Conservation (phyloP, 2,113 vertebrate genomes). For the Zosterops borbonicus region DNA sequence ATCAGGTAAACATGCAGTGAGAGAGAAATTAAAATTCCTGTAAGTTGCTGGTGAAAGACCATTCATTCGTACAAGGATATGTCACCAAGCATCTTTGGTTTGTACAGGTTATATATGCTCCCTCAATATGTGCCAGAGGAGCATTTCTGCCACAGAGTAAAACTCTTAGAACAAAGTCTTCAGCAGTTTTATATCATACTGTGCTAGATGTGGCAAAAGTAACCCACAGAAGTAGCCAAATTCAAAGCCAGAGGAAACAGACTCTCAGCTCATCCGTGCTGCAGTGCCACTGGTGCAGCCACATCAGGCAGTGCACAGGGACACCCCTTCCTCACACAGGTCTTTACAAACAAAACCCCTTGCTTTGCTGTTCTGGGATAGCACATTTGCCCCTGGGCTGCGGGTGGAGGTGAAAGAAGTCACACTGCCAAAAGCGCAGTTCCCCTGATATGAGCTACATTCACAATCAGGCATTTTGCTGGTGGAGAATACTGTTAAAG, state of each 20-base stretch:
- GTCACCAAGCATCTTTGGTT: not conserved
- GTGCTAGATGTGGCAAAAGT: not conserved
- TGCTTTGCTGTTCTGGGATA: not conserved
- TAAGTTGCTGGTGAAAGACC: not conserved
- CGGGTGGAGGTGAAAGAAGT: not conserved
- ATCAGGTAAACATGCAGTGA: not conserved
- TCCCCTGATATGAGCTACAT: not conserved
- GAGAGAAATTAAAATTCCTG: not conserved
- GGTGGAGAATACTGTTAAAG: not conserved
- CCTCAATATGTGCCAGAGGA: not conserved
- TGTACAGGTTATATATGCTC: not conserved
- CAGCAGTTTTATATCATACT: not conserved
- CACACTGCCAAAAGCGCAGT: not conserved
- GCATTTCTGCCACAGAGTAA: not conserved
- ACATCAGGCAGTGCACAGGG: not conserved
- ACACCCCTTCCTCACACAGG: not conserved
- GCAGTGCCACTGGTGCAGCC: not conserved
- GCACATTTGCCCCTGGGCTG: not conserved
- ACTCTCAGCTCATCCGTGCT: not conserved
- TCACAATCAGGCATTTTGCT: slow-evolving; percentile 12
- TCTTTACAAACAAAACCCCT: not conserved
- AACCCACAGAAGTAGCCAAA: not conserved
- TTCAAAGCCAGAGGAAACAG: not conserved
- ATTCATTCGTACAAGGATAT: not conserved
- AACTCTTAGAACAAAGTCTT: not conserved